Evolutionary conservation across 2,888 invertebrate species (phyloP), one percentile per base, ranked within the genome.

Genomic region (Hanleya hanleyi): DNA sequence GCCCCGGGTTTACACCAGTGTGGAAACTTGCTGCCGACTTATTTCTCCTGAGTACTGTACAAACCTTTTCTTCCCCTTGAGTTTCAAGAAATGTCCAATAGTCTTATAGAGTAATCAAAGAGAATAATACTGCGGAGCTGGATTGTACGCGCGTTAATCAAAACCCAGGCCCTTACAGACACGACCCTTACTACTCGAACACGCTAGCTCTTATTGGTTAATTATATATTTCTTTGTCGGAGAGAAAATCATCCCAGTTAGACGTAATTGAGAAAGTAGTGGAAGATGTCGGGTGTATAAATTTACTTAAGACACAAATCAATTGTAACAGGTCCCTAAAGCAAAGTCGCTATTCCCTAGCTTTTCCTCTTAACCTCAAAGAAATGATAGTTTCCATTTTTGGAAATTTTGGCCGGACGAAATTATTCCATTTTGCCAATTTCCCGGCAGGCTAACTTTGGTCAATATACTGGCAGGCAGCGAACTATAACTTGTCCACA

Each of bases 241-340:
- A 22, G 18, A 18, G 47, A 47, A 22, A 47, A 47, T 29, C 57
- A 57, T 57, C 7, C 29, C 22, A n/a, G n/a, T n/a, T n/a, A n/a
- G n/a, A n/a, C 57, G 22, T 29, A 57, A 15, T 22, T 29, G 22
- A 15, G 12, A 22, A 22, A 18, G 57, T 32, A 57, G 29, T 26
- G 32, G 29, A 57, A 29, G 57, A 57, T 26, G 22, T 57, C 12
- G 29, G 12, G 29, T 57, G 57, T 22, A 57, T 57, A 57, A 57
- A 57, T 57, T 57, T 57, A 29, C 57, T 57, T 57, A 57, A 29
- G 57, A 18, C 22, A 7, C 15, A 57, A 26, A 32, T 32, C 57
- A 57, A 57, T 57, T 57, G 57, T 57, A 29, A 32, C 26, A 29
- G 57, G 57, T 57, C 57, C 57, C 57, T 57, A 22, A 57, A 57